These are phyloP conservation scores for Neogobius melanostomus DNA, from an alignment of 2,113 vertebrate species.

Conservation along the genomic window DNA sequence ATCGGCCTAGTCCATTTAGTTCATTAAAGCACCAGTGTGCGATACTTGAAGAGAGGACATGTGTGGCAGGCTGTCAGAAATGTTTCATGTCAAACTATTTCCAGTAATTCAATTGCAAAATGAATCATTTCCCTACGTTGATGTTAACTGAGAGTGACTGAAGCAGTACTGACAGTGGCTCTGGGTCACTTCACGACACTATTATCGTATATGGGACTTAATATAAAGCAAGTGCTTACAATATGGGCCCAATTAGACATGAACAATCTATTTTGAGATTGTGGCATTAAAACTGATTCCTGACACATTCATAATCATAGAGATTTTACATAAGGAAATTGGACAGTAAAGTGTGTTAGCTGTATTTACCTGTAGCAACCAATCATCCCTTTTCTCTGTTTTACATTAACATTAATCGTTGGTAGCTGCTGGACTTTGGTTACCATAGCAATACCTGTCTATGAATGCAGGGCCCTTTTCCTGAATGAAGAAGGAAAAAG, in stretches of 20 bases:
- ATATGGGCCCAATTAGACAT: too few species aligned
- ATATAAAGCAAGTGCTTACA: neutral
- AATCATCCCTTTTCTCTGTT: too few species aligned
- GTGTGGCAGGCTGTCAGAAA: slow-evolving; percentile 48
- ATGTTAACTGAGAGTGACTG: slow-evolving; percentile 50
- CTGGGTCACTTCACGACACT: neutral
- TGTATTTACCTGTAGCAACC: neutral
- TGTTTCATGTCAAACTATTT: slow-evolving; percentile 50
- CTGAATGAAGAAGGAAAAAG: neutral
- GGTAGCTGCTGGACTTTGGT: neutral
- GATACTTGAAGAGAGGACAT: slow-evolving; percentile 47
- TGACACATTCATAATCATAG: too few species aligned
- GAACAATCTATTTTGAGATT: too few species aligned
- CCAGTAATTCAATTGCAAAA: slow-evolving; percentile 43
- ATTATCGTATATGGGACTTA: neutral
- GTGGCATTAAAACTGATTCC: too few species aligned
- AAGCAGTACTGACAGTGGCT: slow-evolving; percentile 8
- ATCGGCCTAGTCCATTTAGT: slow-evolving; percentile 35
- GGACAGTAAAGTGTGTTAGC: too few species aligned
- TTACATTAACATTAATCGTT: neutral
- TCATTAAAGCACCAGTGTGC: slow-evolving; percentile 37
- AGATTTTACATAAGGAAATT: too few species aligned
- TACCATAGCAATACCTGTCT: slow-evolving; percentile 2
- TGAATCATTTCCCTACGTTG: slow-evolving; percentile 41
- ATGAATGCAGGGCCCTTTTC: neutral